phyloP scores from a whole-genome alignment of 2,888 invertebrate species.

The Microplitis deprimator region DNA sequence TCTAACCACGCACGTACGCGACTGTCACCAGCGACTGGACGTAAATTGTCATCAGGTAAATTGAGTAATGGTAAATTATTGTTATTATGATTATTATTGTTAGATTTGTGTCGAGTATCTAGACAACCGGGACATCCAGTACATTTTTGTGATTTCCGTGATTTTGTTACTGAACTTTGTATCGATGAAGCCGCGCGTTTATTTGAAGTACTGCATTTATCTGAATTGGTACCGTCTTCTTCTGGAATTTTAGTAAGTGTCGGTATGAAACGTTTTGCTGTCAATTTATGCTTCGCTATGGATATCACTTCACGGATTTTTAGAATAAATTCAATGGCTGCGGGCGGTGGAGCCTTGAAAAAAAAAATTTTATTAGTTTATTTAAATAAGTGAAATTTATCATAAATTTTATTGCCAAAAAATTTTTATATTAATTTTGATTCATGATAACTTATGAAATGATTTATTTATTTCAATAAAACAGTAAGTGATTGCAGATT shows the following conservation, averaged over 20 bases:
- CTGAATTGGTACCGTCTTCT: constrained; percentile 75
- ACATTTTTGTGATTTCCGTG: constrained; percentile 74
- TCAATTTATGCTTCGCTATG: constrained; percentile 91
- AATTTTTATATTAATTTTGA: too few species aligned
- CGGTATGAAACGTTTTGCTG: constrained; percentile 84
- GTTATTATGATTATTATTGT: background rate
- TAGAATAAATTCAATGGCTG: constrained; percentile 89
- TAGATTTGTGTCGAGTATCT: constrained; percentile 42
- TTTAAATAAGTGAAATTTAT: background rate
- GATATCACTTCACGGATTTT: constrained; percentile 93
- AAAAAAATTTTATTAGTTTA: background rate
- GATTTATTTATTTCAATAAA: too few species aligned
- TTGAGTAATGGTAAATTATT: constrained; percentile 48
- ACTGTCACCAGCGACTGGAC: constrained; percentile 63
- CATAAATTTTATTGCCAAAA: too few species aligned
- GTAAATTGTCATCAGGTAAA: constrained; percentile 49
- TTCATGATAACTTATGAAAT: too few species aligned
- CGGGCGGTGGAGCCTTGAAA: constrained; percentile 87
- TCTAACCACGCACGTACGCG: constrained; percentile 68
- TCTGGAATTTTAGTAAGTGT: constrained; percentile 85
- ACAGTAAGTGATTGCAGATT: too few species aligned
- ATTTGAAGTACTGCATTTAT: constrained; percentile 55
- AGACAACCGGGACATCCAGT: constrained; percentile 81
- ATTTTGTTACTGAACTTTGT: constrained; percentile 53
- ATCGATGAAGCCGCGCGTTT: constrained; percentile 56